A percentile compares a stretch with the other conserved stretches of the same genome.
phyloP scores from a whole-genome alignment of 1,140 invertebrate genomes.

The Hyles vespertilio region DNA sequence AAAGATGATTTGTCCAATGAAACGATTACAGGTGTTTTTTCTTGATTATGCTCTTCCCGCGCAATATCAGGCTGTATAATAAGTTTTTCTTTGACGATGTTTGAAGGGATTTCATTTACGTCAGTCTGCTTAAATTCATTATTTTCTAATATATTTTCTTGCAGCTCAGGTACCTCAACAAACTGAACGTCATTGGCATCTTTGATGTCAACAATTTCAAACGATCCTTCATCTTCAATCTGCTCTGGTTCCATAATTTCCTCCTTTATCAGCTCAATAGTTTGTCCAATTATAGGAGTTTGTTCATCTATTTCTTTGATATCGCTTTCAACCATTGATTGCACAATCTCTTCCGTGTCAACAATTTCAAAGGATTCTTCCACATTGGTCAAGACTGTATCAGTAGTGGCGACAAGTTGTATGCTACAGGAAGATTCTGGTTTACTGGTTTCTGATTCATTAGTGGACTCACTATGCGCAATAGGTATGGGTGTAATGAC shows the following conservation, averaged over 20 bases:
- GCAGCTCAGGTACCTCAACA: background rate
- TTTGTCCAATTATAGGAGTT: background rate
- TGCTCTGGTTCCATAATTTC: slow-evolving; percentile 2
- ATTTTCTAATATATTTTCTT: background rate
- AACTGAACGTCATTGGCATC: background rate
- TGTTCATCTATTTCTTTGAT: background rate
- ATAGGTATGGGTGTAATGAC: slow-evolving; percentile 1
- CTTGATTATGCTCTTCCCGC: no score
- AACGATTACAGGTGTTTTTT: no score
- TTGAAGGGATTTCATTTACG: no score
- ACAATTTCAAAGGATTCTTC: slow-evolving; percentile 25
- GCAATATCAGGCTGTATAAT: no score
- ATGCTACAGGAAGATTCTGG: no score
- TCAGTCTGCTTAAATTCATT: background rate
- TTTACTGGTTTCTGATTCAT: no score
- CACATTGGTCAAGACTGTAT: slow-evolving; percentile 2
- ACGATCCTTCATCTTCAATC: slow-evolving; percentile 5
- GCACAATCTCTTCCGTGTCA: slow-evolving; percentile 17
- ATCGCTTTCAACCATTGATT: background rate
- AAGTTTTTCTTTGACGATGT: no score
- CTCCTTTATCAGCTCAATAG: background rate
- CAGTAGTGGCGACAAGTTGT: background rate
- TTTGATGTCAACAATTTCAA: slow-evolving; percentile 10
- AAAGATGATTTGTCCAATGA: no score
- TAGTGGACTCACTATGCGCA: background rate